Percentiles rank a stretch among this genome's conserved stretches.
phyloP scores from a whole-genome alignment of 2,797 vertebrate genomes.

The Pantherophis vulpinus region DNA sequence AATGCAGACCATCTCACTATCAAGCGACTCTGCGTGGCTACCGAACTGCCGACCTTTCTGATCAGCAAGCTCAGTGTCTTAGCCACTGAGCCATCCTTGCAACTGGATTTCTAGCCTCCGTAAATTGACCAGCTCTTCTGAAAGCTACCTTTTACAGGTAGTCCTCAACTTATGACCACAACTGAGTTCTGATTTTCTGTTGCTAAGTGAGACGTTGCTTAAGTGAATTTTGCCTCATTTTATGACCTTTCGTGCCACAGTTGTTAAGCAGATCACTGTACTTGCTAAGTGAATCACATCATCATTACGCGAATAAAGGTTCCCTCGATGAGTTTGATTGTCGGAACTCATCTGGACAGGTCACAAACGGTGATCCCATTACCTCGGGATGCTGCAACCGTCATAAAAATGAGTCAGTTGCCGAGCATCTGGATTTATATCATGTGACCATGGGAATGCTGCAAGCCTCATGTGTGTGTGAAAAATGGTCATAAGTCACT shows the following conservation, averaged over 20 bases:
- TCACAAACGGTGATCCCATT: background rate
- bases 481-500: background rate
- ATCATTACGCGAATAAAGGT: background rate
- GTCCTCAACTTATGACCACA: background rate
- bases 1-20: too few species aligned
- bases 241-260: background rate
- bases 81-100: background rate
- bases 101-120: background rate
- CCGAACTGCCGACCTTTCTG: too few species aligned
- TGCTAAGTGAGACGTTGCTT: background rate
- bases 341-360: background rate
- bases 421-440: background rate
- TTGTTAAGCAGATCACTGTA: background rate
- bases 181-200: background rate
- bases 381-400: background rate
- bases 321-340: background rate
- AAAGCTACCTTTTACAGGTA: background rate
- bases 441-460: background rate
- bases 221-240: background rate
- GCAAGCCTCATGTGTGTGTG: background rate
- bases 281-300: background rate
- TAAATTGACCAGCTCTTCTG: accelerated
- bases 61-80: too few species aligned
- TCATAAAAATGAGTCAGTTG: background rate
- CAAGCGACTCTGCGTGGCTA: too few species aligned